Evolutionary conservation across 2,113 vertebrate genomes (phyloP).

Genomic region (Heterotis niloticus): DNA sequence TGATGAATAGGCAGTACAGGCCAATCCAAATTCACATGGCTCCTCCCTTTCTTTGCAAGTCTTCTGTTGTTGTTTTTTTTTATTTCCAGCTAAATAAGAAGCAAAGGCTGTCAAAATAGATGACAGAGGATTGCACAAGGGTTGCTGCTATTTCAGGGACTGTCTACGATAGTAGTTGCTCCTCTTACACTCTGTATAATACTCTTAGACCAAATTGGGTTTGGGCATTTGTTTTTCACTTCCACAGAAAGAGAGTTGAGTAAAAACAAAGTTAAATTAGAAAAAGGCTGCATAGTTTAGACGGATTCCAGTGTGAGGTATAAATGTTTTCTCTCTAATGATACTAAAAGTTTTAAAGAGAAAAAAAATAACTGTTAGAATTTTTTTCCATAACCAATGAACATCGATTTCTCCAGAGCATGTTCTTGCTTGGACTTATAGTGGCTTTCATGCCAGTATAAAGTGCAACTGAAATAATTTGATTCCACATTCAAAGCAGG

Average conservation of each 20-base stretch:
- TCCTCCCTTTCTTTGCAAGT: background rate
- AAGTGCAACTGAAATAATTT: too few relatives aligned
- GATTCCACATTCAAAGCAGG: background rate
- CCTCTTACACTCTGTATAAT: too few relatives aligned
- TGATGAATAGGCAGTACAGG: background rate
- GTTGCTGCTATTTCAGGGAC: too few relatives aligned
- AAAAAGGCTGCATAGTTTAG: background rate
- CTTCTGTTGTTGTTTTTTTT: background rate
- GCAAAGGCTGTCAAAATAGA: background rate
- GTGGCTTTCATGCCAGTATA: too few relatives aligned
- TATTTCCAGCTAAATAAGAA: background rate
- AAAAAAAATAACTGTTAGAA: constrained; percentile 5
- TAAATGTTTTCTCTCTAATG: background rate
- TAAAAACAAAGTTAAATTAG: background rate
- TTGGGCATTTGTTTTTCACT: constrained; percentile 1
- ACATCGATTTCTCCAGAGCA: background rate
- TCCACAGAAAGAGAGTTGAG: background rate
- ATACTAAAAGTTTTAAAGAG: background rate
- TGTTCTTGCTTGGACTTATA: too few relatives aligned
- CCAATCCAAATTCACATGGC: too few relatives aligned
- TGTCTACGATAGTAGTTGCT: background rate
- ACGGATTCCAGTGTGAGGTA: background rate
- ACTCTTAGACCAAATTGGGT: constrained; percentile 14
- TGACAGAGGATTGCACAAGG: background rate
- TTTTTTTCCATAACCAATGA: background rate